These are phyloP conservation scores for Sinocyclocheilus rhinocerous DNA, from an alignment of 2,113 vertebrate genomes.

Conservation along the genomic window DNA sequence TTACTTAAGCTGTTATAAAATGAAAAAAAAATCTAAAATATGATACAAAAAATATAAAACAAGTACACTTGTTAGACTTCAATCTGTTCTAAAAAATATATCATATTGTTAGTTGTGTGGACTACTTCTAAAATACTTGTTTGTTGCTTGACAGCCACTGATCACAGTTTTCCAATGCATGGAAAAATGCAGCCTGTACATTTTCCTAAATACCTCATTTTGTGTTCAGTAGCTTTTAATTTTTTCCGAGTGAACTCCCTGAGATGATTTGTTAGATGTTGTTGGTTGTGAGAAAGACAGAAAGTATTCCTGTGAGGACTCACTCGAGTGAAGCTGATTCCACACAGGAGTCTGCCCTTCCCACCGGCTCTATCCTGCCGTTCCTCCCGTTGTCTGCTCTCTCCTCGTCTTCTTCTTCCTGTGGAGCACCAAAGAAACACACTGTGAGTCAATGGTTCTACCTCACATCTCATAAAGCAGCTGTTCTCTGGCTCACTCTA, in stretches of 20 bases:
- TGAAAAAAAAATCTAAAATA: not conserved
- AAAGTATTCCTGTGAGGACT: conserved; percentile 67
- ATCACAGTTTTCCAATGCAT: no score
- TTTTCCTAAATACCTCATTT: not conserved
- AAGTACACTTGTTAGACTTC: not conserved
- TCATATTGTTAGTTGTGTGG: no score
- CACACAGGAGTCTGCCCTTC: conserved; percentile 88
- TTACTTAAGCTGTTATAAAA: not conserved
- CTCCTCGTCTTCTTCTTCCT: conserved; percentile 77
- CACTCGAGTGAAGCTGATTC: conserved; percentile 87
- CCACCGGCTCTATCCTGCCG: conserved; percentile 89
- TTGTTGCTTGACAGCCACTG: no score
- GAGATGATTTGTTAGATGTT: not conserved
- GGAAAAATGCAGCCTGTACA: no score
- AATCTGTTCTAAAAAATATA: not conserved
- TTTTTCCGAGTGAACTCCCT: not conserved
- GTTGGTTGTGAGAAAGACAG: not conserved
- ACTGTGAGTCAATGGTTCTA: not conserved
- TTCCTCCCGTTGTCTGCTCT: conserved; percentile 79
- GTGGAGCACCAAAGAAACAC: conserved; percentile 9
- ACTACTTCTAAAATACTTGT: no score
- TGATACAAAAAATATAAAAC: not conserved
- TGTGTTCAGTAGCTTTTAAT: not conserved
- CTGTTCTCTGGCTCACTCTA: no score
- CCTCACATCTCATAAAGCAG: not conserved